Evolutionary conservation across 2,113 vertebrate genomes (phyloP), one percentile per base, ranked within the genome.

Genomic region (Micronycteris hirsuta): DNA sequence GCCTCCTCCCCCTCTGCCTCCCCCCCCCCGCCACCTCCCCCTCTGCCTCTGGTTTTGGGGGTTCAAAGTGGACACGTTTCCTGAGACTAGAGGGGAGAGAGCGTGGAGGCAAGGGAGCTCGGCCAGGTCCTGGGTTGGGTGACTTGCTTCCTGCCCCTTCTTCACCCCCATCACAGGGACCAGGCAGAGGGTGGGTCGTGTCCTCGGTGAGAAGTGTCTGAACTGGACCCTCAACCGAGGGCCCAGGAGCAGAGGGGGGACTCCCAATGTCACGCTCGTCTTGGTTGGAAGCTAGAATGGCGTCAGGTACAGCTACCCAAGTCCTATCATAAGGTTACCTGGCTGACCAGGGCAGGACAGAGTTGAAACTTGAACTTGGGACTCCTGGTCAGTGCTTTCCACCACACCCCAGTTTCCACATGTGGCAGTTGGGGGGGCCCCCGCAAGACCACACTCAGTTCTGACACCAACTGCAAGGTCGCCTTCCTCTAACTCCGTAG

Each of bases 401-500:
- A 20, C 87, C 24, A 14, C 1, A 14, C 13, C 82, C 65, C 15
- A 36, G 2, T 9, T 41, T 41, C n/a, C n/a, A 36, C 0, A 0
- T 16, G 36, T 87, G 49, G 70, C 8, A 33, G 52, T 45, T 31
- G 0, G 1, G 20, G 67, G 45, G 33, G 2, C 28, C 17, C 36
- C 24, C 16, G 12, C 22, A 36, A 63, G 47, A 38, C 49, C 68
- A 43, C n/a, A 6, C n/a, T n/a, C 3, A 16, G 70, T 49, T 36
- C n/a, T 38, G 67, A 13, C 45, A 16, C 56, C 45, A 26, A 2
- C 31, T 5, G 54, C 61, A 20, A 10, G 2, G 26, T 49, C 36
- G 70, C 41, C 68, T 14, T 56, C 24, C 12, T 0, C 17, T 7
- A 43, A 5, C 0, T 0, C 28, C 8, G 0, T 3, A 12, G 38